Percentiles rank a stretch among this genome's conserved stretches.
phyloP scores from a whole-genome alignment of 2,888 invertebrate species.

The Diarsia mendica region DNA sequence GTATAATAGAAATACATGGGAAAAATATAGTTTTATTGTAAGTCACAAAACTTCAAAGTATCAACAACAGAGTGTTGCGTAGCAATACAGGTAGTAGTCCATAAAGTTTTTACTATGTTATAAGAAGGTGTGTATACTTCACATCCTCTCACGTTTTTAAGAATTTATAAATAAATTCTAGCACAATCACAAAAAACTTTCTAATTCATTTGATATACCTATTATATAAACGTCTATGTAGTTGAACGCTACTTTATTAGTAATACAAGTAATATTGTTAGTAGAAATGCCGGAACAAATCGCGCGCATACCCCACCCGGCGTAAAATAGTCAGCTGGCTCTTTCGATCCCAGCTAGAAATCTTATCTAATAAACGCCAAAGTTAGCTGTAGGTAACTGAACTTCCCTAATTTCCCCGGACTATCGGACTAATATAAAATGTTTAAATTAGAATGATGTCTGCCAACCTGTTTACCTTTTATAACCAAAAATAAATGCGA shows the following conservation, averaged over 20 bases:
- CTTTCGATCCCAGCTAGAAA: conserved; percentile 22
- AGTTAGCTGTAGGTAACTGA: conserved; percentile 36
- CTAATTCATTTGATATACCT: too few relatives aligned
- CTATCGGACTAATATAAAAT: conserved; percentile 67
- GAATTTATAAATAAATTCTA: too few relatives aligned
- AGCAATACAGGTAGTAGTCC: too few relatives aligned
- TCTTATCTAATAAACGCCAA: conserved; percentile 24
- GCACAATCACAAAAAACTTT: too few relatives aligned
- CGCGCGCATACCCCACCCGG: conserved; percentile 19
- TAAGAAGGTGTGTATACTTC: too few relatives aligned
- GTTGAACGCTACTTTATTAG: not conserved
- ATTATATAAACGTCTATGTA: not conserved
- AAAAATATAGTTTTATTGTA: too few relatives aligned
- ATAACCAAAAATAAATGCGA: conserved; percentile 85
- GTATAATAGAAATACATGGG: too few relatives aligned
- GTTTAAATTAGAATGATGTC: conserved; percentile 70
- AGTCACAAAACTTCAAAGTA: too few relatives aligned
- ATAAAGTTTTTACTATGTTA: too few relatives aligned
- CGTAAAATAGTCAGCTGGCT: conserved; percentile 30
- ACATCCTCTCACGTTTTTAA: too few relatives aligned
- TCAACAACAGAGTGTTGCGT: too few relatives aligned
- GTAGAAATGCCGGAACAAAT: conserved; percentile 8
- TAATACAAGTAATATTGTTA: conserved; percentile 11
- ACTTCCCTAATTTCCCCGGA: conserved; percentile 56
- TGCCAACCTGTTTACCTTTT: conserved; percentile 77